These are phyloP conservation scores for Channa striata DNA, from an alignment of 2,797 vertebrate genomes.

Conservation along the genomic window DNA sequence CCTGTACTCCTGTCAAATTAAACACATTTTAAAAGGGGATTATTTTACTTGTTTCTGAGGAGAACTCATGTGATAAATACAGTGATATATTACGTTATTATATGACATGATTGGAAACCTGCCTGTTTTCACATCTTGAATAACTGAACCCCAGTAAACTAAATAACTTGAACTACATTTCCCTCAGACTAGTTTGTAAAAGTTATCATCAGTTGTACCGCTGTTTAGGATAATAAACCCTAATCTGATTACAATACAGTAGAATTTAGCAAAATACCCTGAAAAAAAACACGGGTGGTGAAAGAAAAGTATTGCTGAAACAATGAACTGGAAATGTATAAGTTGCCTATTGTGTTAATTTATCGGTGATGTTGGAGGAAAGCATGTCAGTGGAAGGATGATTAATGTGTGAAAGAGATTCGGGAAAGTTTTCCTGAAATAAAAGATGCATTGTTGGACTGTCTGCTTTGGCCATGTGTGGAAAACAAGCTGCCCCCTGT, in stretches of 20 bases:
- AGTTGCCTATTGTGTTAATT: conserved; percentile 35
- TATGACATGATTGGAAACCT: conserved; percentile 37
- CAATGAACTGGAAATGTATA: conserved; percentile 34
- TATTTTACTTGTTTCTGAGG: too few species aligned
- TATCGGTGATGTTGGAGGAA: conserved; percentile 56
- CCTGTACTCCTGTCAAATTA: background rate
- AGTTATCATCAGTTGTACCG: conserved; percentile 19
- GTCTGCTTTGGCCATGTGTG: conserved; percentile 60
- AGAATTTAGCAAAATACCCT: conserved; percentile 24
- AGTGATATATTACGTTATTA: too few species aligned
- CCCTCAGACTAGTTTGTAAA: conserved; percentile 12
- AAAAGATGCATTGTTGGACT: conserved; percentile 80
- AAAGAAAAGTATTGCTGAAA: conserved; percentile 8
- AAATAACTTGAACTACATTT: conserved; percentile 29
- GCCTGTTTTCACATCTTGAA: background rate
- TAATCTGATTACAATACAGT: conserved; percentile 24
- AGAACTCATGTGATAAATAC: too few species aligned
- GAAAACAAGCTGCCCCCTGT: conserved; percentile 74
- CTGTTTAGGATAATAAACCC: conserved; percentile 17
- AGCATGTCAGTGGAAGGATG: conserved; percentile 53
- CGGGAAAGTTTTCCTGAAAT: conserved; percentile 72
- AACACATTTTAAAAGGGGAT: background rate
- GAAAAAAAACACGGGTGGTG: conserved; percentile 10
- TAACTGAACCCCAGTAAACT: conserved; percentile 4
- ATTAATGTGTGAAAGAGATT: conserved; percentile 61